These are phyloP conservation scores for Pteronotus mesoamericanus DNA, from an alignment of 2,797 vertebrate species.

Conservation along the genomic window DNA sequence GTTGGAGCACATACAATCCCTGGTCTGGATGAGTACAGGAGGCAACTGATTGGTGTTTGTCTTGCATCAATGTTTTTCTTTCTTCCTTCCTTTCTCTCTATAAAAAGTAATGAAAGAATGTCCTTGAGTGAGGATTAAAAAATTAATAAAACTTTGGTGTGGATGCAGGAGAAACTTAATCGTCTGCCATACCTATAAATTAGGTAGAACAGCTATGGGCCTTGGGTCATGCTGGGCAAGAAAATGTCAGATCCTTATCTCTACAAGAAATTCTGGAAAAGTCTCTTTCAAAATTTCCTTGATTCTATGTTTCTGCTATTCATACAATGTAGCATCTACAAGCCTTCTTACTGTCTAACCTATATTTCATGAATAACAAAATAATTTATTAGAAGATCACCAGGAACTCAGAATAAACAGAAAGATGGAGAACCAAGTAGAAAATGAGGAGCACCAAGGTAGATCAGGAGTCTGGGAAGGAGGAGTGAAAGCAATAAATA, in stretches of 20 bases:
- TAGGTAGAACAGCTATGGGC: too few species aligned
- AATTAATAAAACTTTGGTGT: too few species aligned
- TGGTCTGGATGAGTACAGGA: too few species aligned
- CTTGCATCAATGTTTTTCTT: too few species aligned
- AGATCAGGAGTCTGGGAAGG: not conserved
- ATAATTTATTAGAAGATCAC: not conserved
- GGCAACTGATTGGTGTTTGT: too few species aligned
- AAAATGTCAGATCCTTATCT: not conserved
- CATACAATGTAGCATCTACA: not conserved
- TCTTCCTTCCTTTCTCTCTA: too few species aligned
- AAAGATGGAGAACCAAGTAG: not conserved
- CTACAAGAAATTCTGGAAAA: not conserved
- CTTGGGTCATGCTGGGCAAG: too few species aligned
- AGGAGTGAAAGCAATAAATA: not conserved
- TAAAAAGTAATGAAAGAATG: too few species aligned
- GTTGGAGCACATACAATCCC: too few species aligned
- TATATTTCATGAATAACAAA: not conserved
- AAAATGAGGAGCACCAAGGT: not conserved
- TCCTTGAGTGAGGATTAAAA: too few species aligned
- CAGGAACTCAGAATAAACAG: not conserved
- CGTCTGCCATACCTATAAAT: too few species aligned
- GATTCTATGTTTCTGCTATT: not conserved
- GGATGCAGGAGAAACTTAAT: too few species aligned
- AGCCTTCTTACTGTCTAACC: not conserved
- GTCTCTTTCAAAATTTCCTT: not conserved